These are phyloP conservation scores for Chionis minor DNA, from an alignment of 2,113 vertebrate genomes.

Conservation along the genomic window DNA sequence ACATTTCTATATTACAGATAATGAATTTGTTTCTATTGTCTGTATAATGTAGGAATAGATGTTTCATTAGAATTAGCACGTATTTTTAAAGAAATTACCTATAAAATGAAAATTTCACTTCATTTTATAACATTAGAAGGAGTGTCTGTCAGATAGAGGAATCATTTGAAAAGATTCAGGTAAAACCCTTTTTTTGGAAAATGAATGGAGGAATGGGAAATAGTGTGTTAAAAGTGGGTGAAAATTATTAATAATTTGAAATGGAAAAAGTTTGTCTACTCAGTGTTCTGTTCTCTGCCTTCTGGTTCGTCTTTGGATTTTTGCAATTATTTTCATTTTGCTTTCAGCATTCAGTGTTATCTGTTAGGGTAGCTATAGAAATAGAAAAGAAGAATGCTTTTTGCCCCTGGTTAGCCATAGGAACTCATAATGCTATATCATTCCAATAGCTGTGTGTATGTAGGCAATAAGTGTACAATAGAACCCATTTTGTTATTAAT, in stretches of 20 bases:
- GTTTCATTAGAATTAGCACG: background rate
- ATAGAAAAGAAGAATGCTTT: conserved; percentile 40
- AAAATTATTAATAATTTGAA: conserved; percentile 18
- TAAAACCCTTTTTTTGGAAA: background rate
- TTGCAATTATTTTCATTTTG: background rate
- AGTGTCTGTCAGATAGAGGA: background rate
- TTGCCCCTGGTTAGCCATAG: conserved; percentile 67
- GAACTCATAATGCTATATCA: conserved; percentile 66
- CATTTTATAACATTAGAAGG: background rate
- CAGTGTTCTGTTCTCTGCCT: background rate
- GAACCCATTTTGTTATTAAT: conserved; percentile 47
- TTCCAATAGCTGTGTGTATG: conserved; percentile 33
- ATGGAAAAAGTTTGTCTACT: background rate
- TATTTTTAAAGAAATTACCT: background rate
- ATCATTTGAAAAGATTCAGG: background rate
- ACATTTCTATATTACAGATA: background rate
- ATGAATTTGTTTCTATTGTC: background rate
- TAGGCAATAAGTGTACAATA: conserved; percentile 42
- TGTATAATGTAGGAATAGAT: background rate
- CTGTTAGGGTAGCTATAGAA: background rate
- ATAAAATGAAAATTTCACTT: background rate
- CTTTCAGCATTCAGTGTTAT: conserved; percentile 1
- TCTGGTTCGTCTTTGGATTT: conserved; percentile 18
- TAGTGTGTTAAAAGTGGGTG: background rate
- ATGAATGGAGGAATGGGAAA: background rate